A percentile compares a stretch with the other conserved stretches of the same genome.
Evolutionary conservation across 2,888 invertebrate genomes (phyloP).

Genomic region (Pteria penguin): DNA sequence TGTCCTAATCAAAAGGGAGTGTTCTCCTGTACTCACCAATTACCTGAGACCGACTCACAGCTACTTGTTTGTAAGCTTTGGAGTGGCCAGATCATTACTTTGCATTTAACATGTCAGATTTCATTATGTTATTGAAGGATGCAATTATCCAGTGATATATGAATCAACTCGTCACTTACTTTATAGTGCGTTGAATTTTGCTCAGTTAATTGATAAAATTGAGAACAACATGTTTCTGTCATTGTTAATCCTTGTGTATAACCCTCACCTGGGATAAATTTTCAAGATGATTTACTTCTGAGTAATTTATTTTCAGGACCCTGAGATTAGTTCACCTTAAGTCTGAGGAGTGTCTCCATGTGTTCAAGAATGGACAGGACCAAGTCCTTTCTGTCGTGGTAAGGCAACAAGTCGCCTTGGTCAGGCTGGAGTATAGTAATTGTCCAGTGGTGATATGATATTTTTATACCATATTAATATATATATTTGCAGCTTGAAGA

Average conservation of each 20-base stretch:
- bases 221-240: not conserved
- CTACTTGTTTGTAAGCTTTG: not conserved
- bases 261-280: no score
- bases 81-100: not conserved
- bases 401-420: no score
- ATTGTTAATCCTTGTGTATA: not conserved
- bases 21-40: not conserved
- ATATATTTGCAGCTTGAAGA: no score
- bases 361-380: constrained; percentile 55
- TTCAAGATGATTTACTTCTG: no score
- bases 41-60: not conserved
- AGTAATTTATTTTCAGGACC: constrained; percentile 59
- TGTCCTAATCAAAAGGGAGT: not conserved
- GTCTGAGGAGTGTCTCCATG: constrained; percentile 57
- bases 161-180: no score
- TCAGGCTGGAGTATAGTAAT: no score
- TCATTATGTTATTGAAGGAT: no score
- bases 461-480: no score
- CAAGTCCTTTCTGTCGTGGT: constrained; percentile 59
- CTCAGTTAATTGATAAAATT: no score
- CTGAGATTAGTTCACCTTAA: constrained; percentile 63
- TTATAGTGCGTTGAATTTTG: no score
- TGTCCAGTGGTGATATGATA: no score
- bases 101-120: not conserved
- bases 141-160: no score